Evolutionary conservation across 2,888 invertebrate genomes (phyloP), one percentile per base, ranked within the genome.

Genomic region (Phymatocera aterrima): DNA sequence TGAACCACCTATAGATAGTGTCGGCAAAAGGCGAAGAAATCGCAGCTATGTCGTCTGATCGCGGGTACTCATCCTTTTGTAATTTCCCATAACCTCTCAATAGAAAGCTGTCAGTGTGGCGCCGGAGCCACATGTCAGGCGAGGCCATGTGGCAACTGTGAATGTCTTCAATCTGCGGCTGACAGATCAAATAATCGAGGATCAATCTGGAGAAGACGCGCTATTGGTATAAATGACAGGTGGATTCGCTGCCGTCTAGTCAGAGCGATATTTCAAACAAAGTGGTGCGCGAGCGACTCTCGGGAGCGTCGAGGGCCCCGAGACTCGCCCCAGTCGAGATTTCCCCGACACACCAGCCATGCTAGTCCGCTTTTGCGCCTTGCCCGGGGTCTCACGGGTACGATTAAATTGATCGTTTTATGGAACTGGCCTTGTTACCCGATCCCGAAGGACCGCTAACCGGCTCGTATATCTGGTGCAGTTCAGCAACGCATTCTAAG

Each of bases 331-430:
- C 80, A 28, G 68, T 46, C 43, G 68, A 68, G 68, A 68, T 65
- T 79, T 80, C 77, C 81, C 77, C 77, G 70, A 79, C 77, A 75
- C 68, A 77, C 64, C 24, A 46, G 21, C 28, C 24, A 68, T 8
- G 46, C 68, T 68, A 34, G 74, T 60, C 78, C 72, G 34, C 65
- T 65, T 46, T 64, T 15, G 34, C 68, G 51, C 77, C 61, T 65
- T 68, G 34, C 51, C 65, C 18, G 48, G 57, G 54, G 78, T 79
- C 86, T 81, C 79, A 15, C 28, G 84, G 82, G 86, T 77, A 65
- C 83, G 84, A 87, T 87, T 84, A 84, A 82, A 85, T 85, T 84
- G 87, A 86, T 86, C 85, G 85, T 84, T 86, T 85, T 83, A 84
- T 84, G 81, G 82, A 80, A 82, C 81, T 79, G n/a, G 81, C 65